These are phyloP conservation scores for Sminthurinus aureus DNA, from an alignment of 2,888 invertebrate species.

Conservation along the genomic window DNA sequence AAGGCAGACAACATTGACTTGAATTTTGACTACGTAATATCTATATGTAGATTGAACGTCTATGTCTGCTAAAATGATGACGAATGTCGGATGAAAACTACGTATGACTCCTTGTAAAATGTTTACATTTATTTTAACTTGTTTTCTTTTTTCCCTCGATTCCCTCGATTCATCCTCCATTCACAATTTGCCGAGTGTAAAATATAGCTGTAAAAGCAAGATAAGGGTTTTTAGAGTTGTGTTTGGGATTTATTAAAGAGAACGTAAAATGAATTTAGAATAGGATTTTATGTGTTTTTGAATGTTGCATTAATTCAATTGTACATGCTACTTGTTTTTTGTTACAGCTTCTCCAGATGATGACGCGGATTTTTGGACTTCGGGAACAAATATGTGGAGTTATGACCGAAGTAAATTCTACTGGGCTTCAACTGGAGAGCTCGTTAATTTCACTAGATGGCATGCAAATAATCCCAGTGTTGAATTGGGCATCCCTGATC, in stretches of 20 bases:
- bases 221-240: too few relatives aligned
- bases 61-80: too few relatives aligned
- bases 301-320: too few relatives aligned
- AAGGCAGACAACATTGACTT: too few relatives aligned
- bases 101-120: neutral
- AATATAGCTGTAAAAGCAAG: too few relatives aligned
- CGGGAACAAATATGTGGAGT: conserved; percentile 39
- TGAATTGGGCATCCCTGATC: neutral
- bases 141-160: neutral
- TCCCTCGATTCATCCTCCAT: neutral
- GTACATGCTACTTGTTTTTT: neutral
- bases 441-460: conserved; percentile 28
- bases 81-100: too few relatives aligned
- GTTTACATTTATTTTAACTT: neutral
- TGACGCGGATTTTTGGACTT: conserved; percentile 38
- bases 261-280: too few relatives aligned
- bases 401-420: conserved; percentile 6
- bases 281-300: too few relatives aligned
- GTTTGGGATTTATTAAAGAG: too few relatives aligned
- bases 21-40: too few relatives aligned
- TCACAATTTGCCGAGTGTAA: neutral
- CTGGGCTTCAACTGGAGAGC: conserved; percentile 35
- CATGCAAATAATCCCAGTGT: conserved; percentile 14
- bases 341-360: conserved; percentile 7
- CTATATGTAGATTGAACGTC: too few relatives aligned